These are phyloP conservation scores for Phaonia tiefii DNA, from an alignment of 2,888 invertebrate genomes.

Conservation along the genomic window DNA sequence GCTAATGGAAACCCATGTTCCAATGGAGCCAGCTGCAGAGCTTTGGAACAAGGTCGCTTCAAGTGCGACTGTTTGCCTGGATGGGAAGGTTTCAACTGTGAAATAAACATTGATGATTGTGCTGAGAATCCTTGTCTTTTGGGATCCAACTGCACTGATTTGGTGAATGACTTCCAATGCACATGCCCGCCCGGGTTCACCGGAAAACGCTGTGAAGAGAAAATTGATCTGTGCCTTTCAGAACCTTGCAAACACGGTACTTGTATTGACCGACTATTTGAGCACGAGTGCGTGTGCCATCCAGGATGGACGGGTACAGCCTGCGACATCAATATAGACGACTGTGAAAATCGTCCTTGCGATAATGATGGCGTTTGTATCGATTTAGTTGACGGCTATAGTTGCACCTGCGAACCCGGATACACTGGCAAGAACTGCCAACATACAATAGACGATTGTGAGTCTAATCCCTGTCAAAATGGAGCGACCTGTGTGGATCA, in stretches of 20 bases:
- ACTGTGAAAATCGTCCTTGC: conserved; percentile 94
- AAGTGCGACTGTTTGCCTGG: conserved; percentile 97
- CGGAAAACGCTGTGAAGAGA: conserved; percentile 97
- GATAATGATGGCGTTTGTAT: conserved; percentile 95
- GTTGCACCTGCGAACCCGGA: conserved; percentile 95
- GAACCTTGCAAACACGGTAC: conserved; percentile 96
- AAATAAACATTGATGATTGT: conserved; percentile 95
- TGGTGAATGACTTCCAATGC: conserved; percentile 96
- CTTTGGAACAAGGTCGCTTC: conserved; percentile 94
- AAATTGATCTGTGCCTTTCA: conserved; percentile 94
- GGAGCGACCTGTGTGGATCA: conserved; percentile 94
- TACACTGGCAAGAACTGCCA: conserved; percentile 96
- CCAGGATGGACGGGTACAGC: conserved; percentile 94
- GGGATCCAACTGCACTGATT: conserved; percentile 95
- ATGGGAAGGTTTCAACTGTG: conserved; percentile 98
- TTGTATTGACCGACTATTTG: conserved; percentile 93
- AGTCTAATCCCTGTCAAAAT: conserved; percentile 94
- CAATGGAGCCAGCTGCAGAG: conserved; percentile 94
- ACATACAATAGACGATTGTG: conserved; percentile 95
- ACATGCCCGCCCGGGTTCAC: conserved; percentile 96
- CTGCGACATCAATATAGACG: conserved; percentile 95
- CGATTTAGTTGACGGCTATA: conserved; percentile 91
- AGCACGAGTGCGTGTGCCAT: conserved; percentile 93
- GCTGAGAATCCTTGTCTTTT: conserved; percentile 94
- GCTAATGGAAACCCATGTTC: conserved; percentile 94